Evolutionary conservation across 2,888 invertebrate species (phyloP).

Genomic region (Pimpla rufipes): DNA sequence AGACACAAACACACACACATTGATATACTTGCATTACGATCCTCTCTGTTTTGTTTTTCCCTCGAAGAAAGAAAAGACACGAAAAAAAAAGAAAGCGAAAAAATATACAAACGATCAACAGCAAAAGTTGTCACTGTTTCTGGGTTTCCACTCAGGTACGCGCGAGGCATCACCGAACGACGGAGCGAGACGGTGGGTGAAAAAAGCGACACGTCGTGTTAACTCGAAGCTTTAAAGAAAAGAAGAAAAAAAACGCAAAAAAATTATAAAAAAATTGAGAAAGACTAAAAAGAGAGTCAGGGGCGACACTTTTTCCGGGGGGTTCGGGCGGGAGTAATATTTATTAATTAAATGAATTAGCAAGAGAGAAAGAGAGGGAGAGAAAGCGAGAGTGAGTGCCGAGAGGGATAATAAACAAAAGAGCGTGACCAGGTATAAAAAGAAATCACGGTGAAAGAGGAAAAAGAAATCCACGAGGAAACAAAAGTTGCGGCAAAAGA

Average conservation of each 20-base stretch:
- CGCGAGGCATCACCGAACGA: background rate
- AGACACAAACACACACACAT: slow-evolving; percentile 20
- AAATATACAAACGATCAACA: slow-evolving; percentile 18
- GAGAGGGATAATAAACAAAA: slow-evolving; percentile 41
- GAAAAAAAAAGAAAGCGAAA: background rate
- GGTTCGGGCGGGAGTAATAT: slow-evolving; percentile 35
- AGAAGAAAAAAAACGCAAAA: slow-evolving; percentile 18
- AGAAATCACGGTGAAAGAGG: slow-evolving; percentile 18
- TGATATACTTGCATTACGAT: slow-evolving; percentile 40
- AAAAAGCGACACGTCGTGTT: slow-evolving; percentile 1
- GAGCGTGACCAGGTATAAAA: slow-evolving; percentile 45
- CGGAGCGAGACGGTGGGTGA: slow-evolving; percentile 19
- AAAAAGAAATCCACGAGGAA: slow-evolving; percentile 56
- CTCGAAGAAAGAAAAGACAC: slow-evolving; percentile 20
- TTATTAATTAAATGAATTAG: slow-evolving; percentile 58
- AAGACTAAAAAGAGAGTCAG: slow-evolving; percentile 29
- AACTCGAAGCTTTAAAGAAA: slow-evolving; percentile 33
- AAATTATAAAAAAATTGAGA: slow-evolving; percentile 9
- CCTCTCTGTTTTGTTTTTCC: slow-evolving; percentile 38
- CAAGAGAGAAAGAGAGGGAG: slow-evolving; percentile 1
- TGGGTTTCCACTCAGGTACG: slow-evolving; percentile 18
- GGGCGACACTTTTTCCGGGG: slow-evolving; percentile 16
- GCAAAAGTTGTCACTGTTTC: slow-evolving; percentile 25
- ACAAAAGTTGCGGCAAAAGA: slow-evolving; percentile 72
- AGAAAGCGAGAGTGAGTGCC: slow-evolving; percentile 35